Evolutionary conservation across 2,113 vertebrate genomes (phyloP).

Genomic region (Azemiops feae): DNA sequence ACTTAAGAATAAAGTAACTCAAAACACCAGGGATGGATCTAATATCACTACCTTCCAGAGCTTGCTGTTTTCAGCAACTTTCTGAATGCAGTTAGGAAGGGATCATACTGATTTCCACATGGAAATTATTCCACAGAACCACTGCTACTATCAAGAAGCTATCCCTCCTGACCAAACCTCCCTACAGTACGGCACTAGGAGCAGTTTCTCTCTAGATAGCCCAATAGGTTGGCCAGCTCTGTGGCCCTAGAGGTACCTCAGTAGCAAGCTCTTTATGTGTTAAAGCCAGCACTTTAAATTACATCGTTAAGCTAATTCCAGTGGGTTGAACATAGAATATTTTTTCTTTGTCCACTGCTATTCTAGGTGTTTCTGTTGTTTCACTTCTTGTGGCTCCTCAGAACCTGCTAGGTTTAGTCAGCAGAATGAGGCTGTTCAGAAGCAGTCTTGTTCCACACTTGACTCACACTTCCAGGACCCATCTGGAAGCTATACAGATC

Average conservation of each 20-base stretch:
- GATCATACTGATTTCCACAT: not conserved
- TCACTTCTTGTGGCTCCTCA: not conserved
- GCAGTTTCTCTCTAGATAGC: not conserved
- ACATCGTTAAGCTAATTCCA: not conserved
- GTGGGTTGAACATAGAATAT: not conserved
- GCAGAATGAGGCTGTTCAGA: not conserved
- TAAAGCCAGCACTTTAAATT: not conserved
- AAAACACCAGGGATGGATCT: not conserved
- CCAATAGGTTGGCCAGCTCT: not conserved
- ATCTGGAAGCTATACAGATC: not conserved
- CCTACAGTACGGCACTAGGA: not conserved
- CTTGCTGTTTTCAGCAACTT: not conserved
- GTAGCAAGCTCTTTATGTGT: not conserved
- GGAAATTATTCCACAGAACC: not conserved
- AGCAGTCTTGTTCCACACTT: not conserved
- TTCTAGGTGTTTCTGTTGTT: not conserved
- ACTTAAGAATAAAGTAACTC: not conserved
- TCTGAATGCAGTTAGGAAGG: not conserved
- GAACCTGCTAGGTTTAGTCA: not conserved
- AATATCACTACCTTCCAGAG: not conserved
- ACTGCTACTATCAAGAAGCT: not conserved
- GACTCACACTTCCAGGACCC: not conserved
- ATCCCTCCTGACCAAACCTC: not conserved
- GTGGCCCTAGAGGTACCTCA: not conserved
- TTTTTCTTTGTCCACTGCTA: not conserved